These are phyloP conservation scores for Chloroclystis v-ata DNA, from an alignment of 2,888 invertebrate species.

Conservation along the genomic window DNA sequence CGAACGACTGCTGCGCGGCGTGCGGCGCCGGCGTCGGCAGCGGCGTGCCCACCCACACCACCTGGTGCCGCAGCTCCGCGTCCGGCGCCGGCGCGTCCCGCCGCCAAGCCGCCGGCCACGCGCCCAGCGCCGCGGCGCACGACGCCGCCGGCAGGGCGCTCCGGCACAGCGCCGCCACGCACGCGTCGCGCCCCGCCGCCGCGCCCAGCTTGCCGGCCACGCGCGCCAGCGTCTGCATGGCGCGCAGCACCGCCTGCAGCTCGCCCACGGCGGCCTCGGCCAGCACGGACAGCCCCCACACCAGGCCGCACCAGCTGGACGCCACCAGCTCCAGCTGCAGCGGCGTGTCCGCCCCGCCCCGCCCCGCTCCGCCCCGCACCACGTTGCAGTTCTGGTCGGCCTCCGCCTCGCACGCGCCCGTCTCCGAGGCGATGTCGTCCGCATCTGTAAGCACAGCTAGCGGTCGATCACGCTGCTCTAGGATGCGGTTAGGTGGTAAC, in stretches of 20 bases:
- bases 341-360: conserved; percentile 52
- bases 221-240: conserved; percentile 93
- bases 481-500: no score
- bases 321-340: conserved; percentile 85
- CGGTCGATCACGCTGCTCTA: no score
- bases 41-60: conserved; percentile 97
- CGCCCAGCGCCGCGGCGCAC: conserved; percentile 91
- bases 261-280: conserved; percentile 98
- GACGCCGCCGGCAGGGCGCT: conserved; percentile 98
- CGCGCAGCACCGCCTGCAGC: conserved; percentile 93
- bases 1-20: conserved; percentile 82
- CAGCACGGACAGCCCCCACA: conserved; percentile 93
- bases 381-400: conserved; percentile 67
- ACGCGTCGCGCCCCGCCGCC: conserved; percentile 90
- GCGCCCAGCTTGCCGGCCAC: conserved; percentile 87
- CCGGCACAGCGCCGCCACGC: conserved; percentile 95
- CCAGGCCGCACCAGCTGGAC: conserved; percentile 96
- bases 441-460: conserved; percentile 20
- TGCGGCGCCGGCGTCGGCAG: conserved; percentile 85
- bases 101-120: conserved; percentile 94
- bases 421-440: conserved; percentile 31
- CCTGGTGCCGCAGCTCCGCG: conserved; percentile 91
- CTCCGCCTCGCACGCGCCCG: conserved; percentile 53
- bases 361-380: conserved; percentile 43
- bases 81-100: conserved; percentile 88